These are phyloP conservation scores for Phaedon cochleariae DNA, from an alignment of 2,888 invertebrate genomes.

Conservation along the genomic window DNA sequence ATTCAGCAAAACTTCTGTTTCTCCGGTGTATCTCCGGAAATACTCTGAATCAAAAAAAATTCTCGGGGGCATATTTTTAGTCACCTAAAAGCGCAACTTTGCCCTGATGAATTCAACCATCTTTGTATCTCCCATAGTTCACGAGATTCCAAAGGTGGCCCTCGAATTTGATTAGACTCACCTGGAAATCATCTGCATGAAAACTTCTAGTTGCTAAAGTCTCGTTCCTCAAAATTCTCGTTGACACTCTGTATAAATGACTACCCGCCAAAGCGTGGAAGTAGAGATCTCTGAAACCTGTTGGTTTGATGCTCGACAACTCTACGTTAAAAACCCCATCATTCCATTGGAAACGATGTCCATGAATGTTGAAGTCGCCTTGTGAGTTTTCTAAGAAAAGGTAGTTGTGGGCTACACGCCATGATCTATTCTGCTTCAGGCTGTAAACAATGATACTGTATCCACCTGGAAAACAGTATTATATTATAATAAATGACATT, in stretches of 20 bases:
- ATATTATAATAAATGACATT: too few species aligned
- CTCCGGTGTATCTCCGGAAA: too few species aligned
- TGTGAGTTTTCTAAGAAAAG: conserved; percentile 75
- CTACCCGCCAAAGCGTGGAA: conserved; percentile 81
- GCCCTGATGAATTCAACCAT: too few species aligned
- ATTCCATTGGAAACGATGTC: conserved; percentile 77
- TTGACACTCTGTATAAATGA: conserved; percentile 75
- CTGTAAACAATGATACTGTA: conserved; percentile 67
- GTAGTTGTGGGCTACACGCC: conserved; percentile 75
- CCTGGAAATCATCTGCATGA: conserved; percentile 66
- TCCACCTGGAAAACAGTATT: conserved; percentile 49
- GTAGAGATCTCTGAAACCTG: conserved; percentile 71
- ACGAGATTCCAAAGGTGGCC: too few species aligned
- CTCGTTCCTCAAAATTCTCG: conserved; percentile 67
- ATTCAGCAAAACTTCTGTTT: too few species aligned
- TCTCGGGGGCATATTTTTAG: too few species aligned
- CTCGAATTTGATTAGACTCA: conserved; percentile 41
- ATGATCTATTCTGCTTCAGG: conserved; percentile 61
- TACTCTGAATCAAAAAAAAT: too few species aligned
- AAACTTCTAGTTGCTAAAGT: conserved; percentile 63
- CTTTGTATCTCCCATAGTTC: too few species aligned
- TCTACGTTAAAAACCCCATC: conserved; percentile 81
- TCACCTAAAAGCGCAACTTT: too few species aligned
- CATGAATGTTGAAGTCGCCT: conserved; percentile 73
- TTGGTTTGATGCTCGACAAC: conserved; percentile 63